Conservation (phyloP, 2,113 vertebrate species). For the Oreochromis spilurus region DNA sequence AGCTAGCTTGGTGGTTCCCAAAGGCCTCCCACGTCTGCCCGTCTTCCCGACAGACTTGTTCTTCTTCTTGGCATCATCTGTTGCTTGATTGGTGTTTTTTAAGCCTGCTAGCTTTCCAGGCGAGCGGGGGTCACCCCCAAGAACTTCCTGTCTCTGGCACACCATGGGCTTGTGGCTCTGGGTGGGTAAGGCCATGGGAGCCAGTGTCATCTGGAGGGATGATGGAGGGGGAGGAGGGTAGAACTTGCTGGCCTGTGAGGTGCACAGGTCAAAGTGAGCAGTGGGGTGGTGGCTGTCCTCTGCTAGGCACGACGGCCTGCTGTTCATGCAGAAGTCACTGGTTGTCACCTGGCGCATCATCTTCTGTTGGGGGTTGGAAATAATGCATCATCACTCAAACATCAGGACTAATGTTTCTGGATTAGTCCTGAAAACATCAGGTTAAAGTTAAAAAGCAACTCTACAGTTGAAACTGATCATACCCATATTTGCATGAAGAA, state of each 20-base stretch:
- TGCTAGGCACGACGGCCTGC: conserved; percentile 87
- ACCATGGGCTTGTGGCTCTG: conserved; percentile 84
- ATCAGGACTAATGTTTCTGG: neutral
- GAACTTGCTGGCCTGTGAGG: conserved; percentile 87
- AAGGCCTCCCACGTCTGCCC: conserved; percentile 88
- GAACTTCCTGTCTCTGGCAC: conserved; percentile 84
- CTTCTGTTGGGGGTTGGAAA: conserved; percentile 75
- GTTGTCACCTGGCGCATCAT: conserved; percentile 96
- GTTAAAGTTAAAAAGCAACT: neutral
- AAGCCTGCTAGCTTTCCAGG: conserved; percentile 68
- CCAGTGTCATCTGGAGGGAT: conserved; percentile 71
- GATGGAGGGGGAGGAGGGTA: conserved; percentile 78
- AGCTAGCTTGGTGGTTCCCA: conserved; percentile 94
- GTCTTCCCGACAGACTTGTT: conserved; percentile 83
- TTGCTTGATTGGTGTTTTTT: conserved; percentile 79
- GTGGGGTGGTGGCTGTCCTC: conserved; percentile 85
- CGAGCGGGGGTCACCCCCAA: conserved; percentile 76
- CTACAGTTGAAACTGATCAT: neutral
- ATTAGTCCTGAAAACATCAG: too few relatives aligned
- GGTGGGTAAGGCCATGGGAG: conserved; percentile 67
- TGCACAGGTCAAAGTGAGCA: conserved; percentile 89
- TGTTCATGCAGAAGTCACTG: conserved; percentile 87
- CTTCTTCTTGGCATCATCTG: conserved; percentile 91
- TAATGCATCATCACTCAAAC: neutral
- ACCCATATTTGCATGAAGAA: neutral